A percentile compares a stretch with the other conserved stretches of the same genome.
Conservation (phyloP, 2,113 vertebrate species). For the Piprites chloris region DNA sequence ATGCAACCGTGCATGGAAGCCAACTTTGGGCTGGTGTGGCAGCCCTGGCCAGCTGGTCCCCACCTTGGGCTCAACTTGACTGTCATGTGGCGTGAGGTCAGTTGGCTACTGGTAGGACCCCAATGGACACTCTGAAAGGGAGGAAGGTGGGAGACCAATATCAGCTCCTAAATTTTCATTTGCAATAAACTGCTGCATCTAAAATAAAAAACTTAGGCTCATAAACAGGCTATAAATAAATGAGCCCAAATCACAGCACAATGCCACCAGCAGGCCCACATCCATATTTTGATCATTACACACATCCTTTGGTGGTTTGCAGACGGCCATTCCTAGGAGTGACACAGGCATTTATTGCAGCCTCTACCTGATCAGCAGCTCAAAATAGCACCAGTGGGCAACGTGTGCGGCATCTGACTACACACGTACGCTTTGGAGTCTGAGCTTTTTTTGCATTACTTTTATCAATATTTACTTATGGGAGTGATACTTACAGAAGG, state of each 20-base stretch:
- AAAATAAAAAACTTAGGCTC: background rate
- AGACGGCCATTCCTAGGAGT: background rate
- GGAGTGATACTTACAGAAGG: background rate
- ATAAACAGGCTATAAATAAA: background rate
- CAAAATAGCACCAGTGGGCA: background rate
- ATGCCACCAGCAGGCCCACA: background rate
- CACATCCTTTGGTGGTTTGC: background rate
- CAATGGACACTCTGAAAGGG: background rate
- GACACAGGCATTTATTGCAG: background rate
- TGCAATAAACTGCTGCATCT: background rate
- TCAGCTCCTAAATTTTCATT: background rate
- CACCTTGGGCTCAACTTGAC: background rate
- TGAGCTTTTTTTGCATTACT: background rate
- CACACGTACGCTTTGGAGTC: accelerated
- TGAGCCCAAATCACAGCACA: background rate
- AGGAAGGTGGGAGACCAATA: background rate
- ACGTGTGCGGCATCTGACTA: accelerated
- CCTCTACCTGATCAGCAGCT: background rate
- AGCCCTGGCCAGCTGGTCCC: background rate
- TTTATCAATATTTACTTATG: background rate
- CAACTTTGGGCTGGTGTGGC: accelerated
- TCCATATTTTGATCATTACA: background rate
- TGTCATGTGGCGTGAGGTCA: accelerated
- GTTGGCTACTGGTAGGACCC: accelerated
- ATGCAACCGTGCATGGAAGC: accelerated